Conservation (phyloP, 2,888 invertebrate genomes). For the Rhimphoctona megacephalus region DNA sequence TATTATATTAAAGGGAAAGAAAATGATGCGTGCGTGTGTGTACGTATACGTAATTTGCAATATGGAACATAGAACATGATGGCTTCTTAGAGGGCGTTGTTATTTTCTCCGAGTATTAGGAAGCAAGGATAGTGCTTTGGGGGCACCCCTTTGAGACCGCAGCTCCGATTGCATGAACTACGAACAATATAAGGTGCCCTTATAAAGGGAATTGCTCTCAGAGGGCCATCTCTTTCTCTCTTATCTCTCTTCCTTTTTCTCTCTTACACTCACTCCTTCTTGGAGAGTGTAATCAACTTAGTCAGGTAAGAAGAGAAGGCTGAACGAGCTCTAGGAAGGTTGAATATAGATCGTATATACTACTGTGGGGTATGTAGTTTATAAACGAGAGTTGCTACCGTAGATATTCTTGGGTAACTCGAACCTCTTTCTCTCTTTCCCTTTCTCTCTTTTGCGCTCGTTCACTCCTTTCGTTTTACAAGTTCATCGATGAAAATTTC, state of each 20-base stretch:
- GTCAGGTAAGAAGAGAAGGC: slow-evolving; percentile 36
- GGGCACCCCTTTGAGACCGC: slow-evolving; percentile 73
- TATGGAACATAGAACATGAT: slow-evolving; percentile 7
- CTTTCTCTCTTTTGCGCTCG: slow-evolving; percentile 62
- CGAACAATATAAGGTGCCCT: slow-evolving; percentile 63
- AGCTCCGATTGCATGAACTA: slow-evolving; percentile 75
- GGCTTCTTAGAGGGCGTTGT: slow-evolving; percentile 50
- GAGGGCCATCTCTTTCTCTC: slow-evolving; percentile 71
- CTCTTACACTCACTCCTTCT: slow-evolving; percentile 23
- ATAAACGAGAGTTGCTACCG: slow-evolving; percentile 42
- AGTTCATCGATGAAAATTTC: slow-evolving; percentile 72
- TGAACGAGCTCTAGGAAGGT: slow-evolving; percentile 43
- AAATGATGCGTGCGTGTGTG: neutral
- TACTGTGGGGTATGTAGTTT: slow-evolving; percentile 23
- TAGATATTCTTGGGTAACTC: slow-evolving; percentile 34
- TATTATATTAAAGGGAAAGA: neutral
- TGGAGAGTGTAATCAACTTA: slow-evolving; percentile 65
- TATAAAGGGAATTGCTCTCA: slow-evolving; percentile 71
- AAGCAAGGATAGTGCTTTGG: slow-evolving; percentile 51
- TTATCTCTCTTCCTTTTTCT: neutral
- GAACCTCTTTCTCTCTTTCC: slow-evolving; percentile 71
- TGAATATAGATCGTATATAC: slow-evolving; percentile 39
- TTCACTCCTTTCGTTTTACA: slow-evolving; percentile 76
- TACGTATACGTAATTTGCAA: neutral
- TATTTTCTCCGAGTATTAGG: slow-evolving; percentile 35